A percentile compares a stretch with the other conserved stretches of the same genome.
Conservation (phyloP, 2,888 invertebrate species). For the Druceiella hillmani region DNA sequence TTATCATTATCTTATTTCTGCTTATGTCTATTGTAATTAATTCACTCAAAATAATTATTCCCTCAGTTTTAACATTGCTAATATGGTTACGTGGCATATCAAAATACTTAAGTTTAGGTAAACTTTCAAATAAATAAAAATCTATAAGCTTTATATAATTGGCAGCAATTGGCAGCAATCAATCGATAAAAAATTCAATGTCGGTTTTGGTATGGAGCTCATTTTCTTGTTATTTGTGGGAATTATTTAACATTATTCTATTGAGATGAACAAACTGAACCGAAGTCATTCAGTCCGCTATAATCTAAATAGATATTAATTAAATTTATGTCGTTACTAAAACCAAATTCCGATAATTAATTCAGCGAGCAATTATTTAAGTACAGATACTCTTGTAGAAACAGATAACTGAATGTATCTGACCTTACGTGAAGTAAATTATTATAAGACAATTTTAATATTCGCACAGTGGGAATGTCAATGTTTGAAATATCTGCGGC, state of each 20-base stretch:
- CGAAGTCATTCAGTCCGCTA: constrained; percentile 62
- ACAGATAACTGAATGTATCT: constrained; percentile 67
- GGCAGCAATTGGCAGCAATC: constrained; percentile 62
- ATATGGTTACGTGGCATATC: constrained; percentile 44
- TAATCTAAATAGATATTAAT: constrained; percentile 66
- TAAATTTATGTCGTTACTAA: constrained; percentile 69
- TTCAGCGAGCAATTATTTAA: constrained; percentile 66
- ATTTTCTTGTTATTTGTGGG: constrained; percentile 70
- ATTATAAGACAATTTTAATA: constrained; percentile 69
- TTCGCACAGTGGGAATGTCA: constrained; percentile 70
- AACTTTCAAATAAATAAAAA: constrained; percentile 49
- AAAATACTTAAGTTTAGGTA: constrained; percentile 38
- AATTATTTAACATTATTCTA: constrained; percentile 67
- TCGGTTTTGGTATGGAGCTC: constrained; percentile 70
- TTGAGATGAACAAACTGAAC: constrained; percentile 60
- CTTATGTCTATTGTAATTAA: constrained; percentile 40
- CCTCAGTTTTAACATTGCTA: constrained; percentile 34
- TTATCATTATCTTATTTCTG: constrained; percentile 37
- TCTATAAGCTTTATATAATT: constrained; percentile 68
- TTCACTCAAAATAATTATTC: constrained; percentile 37
- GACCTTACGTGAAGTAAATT: constrained; percentile 69
- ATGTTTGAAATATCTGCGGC: constrained; percentile 63
- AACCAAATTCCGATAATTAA: constrained; percentile 63
- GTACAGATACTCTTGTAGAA: constrained; percentile 68
- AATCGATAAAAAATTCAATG: constrained; percentile 65